Percentiles rank a stretch among this genome's conserved stretches.
These are phyloP conservation scores for Caenorhabditis virilis DNA, from an alignment of 2,888 invertebrate species.

Conservation along the genomic window DNA sequence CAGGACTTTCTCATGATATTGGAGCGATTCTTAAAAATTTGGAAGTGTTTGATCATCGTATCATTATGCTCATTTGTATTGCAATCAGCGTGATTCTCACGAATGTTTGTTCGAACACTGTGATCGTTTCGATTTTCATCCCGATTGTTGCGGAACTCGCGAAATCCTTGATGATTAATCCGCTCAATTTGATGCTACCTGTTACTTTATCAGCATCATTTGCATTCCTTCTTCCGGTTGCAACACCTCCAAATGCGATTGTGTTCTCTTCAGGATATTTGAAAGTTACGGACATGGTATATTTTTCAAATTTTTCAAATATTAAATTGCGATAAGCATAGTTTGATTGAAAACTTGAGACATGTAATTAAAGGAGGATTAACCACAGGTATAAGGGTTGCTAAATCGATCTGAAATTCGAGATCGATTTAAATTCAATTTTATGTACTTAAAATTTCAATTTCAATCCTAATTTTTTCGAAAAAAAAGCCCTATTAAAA, in stretches of 20 bases:
- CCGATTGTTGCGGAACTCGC: constrained; percentile 74
- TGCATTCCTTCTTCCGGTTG: constrained; percentile 76
- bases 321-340: no score
- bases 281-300: constrained; percentile 55
- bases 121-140: constrained; percentile 83
- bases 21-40: constrained; percentile 78
- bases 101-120: constrained; percentile 86
- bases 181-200: constrained; percentile 70
- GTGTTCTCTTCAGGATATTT: constrained; percentile 52
- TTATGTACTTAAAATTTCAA: no score
- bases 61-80: constrained; percentile 80
- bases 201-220: constrained; percentile 69
- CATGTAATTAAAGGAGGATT: no score
- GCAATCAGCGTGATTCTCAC: constrained; percentile 82
- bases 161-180: constrained; percentile 58
- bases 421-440: no score
- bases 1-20: constrained; percentile 80
- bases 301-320: no score
- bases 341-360: no score
- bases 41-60: constrained; percentile 74
- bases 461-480: no score
- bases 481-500: no score
- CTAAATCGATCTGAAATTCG: no score
- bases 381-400: no score
- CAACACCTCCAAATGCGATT: constrained; percentile 89